These are phyloP conservation scores for Ardeotis arabs DNA, from an alignment of 2,113 vertebrate genomes.

Conservation along the genomic window DNA sequence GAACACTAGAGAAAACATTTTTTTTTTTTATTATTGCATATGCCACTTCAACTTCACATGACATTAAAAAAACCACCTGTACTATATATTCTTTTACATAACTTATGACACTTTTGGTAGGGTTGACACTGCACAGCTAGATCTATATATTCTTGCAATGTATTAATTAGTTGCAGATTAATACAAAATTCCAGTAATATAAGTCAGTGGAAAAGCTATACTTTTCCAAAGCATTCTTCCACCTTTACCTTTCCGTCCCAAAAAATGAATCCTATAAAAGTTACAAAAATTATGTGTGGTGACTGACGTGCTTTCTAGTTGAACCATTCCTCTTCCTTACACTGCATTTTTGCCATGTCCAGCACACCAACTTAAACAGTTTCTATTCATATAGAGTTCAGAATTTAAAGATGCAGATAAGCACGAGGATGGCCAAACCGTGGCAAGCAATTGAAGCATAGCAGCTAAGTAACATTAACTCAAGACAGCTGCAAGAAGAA, in stretches of 20 bases:
- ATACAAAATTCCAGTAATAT: not conserved
- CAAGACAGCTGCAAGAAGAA: not conserved
- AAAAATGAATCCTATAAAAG: not conserved
- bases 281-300: not conserved
- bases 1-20: not conserved
- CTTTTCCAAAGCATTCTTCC: not conserved
- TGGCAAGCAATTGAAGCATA: constrained; percentile 8
- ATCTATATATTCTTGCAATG: not conserved
- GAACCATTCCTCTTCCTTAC: not conserved
- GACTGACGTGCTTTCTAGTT: not conserved
- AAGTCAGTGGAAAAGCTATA: not conserved
- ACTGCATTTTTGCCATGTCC: not conserved
- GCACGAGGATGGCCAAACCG: not conserved
- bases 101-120: not conserved
- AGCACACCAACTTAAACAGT: not conserved
- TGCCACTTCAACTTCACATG: not conserved
- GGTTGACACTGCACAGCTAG: not conserved
- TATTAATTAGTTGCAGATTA: not conserved
- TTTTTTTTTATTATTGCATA: not conserved
- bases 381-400: not conserved
- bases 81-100: not conserved
- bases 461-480: not conserved
- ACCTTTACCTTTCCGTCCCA: rapidly evolving
- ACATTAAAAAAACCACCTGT: not conserved
- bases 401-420: not conserved